A percentile compares a stretch with the other conserved stretches of the same genome.
Evolutionary conservation across 1,140 invertebrate genomes (phyloP).

Genomic region (Zaprionus vittiger): DNA sequence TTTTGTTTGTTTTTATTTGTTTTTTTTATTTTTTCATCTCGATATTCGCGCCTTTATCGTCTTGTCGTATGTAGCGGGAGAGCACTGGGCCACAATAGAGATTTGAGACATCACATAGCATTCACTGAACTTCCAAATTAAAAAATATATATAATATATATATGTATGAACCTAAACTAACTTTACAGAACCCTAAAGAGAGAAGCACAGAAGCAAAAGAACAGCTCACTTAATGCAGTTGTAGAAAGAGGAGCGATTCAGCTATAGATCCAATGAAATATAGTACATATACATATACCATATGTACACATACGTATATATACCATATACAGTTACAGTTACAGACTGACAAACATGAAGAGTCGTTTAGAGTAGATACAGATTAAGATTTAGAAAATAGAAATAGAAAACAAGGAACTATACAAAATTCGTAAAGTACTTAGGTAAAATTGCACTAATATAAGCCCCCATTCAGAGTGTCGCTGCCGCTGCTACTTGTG

Average conservation of each 20-base stretch:
- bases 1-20: slow-evolving; percentile 33
- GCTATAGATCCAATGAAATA: slow-evolving; percentile 2
- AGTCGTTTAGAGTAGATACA: slow-evolving; percentile 48
- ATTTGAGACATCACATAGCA: slow-evolving; percentile 82
- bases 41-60: slow-evolving; percentile 29
- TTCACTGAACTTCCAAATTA: slow-evolving; percentile 70
- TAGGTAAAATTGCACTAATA: slow-evolving; percentile 78
- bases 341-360: slow-evolving; percentile 14
- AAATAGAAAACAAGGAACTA: slow-evolving; percentile 78
- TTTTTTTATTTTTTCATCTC: slow-evolving; percentile 51
- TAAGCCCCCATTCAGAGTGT: slow-evolving; percentile 59
- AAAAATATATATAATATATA: slow-evolving; percentile 9
- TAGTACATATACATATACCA: neutral
- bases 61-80: slow-evolving; percentile 30
- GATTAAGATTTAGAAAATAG: slow-evolving; percentile 66
- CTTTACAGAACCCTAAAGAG: slow-evolving; percentile 70
- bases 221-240: slow-evolving; percentile 62
- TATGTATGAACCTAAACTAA: slow-evolving; percentile 59
- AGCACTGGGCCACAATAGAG: slow-evolving; percentile 77
- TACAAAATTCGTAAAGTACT: slow-evolving; percentile 82
- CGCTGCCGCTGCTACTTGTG: slow-evolving; percentile 47
- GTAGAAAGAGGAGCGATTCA: slow-evolving; percentile 41
- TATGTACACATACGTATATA: neutral
- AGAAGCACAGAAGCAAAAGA: slow-evolving; percentile 69
- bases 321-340: slow-evolving; percentile 34